Evolutionary conservation across 2,797 vertebrate species (phyloP).

Genomic region (Paedocypris micromegethes): DNA sequence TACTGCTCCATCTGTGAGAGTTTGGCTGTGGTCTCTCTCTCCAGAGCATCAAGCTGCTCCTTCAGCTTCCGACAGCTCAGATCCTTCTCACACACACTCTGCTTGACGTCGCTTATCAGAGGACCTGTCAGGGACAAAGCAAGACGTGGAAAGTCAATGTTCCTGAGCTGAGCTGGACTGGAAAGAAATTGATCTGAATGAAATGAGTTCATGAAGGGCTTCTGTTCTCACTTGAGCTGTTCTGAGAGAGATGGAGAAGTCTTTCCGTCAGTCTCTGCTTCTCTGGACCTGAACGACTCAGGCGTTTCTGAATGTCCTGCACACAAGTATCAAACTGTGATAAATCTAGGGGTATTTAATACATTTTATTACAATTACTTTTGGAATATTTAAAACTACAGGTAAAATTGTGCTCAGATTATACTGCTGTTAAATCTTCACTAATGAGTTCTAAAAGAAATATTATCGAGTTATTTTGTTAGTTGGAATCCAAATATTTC

Average conservation of each 20-base stretch:
- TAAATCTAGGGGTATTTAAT: too few species aligned
- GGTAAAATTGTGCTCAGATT: too few species aligned
- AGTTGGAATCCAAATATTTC: too few species aligned
- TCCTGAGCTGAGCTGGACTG: not conserved
- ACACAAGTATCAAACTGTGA: constrained; percentile 18
- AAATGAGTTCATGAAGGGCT: constrained; percentile 2
- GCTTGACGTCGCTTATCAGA: constrained; percentile 67
- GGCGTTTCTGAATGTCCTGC: constrained; percentile 89
- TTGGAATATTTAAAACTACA: too few species aligned
- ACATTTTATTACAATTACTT: too few species aligned
- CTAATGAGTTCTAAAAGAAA: too few species aligned
- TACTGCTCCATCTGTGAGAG: constrained; percentile 86
- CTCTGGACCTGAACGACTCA: constrained; percentile 81
- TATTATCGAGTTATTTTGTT: too few species aligned
- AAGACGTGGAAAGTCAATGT: not conserved
- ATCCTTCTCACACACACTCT: constrained; percentile 75
- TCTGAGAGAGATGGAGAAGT: constrained; percentile 74
- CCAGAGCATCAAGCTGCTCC: constrained; percentile 81
- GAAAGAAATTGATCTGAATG: constrained; percentile 9
- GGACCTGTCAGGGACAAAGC: constrained; percentile 57
- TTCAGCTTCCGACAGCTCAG: constrained; percentile 80
- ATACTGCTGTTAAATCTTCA: too few species aligned
- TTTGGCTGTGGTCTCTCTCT: constrained; percentile 86
- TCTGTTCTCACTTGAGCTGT: constrained; percentile 70
- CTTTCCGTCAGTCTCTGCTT: constrained; percentile 84